Percentiles rank a stretch among this genome's conserved stretches.
Evolutionary conservation across 2,113 vertebrate species (phyloP).

Genomic region (Nothoprocta pentlandii): DNA sequence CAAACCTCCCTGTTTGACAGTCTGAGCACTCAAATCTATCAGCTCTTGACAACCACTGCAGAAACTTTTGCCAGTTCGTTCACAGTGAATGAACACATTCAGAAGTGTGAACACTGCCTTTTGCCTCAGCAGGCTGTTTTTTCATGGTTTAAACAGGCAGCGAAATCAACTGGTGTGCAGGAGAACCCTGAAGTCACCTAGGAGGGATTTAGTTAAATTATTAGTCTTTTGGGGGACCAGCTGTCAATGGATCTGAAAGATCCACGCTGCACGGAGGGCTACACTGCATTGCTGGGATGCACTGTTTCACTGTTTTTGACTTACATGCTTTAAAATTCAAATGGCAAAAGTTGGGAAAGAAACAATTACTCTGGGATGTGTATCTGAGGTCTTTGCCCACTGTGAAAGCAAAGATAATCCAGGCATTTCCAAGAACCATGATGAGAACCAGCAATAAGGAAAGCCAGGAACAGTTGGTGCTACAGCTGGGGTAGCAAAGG

Average conservation of each 20-base stretch:
- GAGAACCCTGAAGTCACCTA: neutral
- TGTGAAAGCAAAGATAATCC: neutral
- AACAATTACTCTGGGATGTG: neutral
- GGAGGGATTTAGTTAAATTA: neutral
- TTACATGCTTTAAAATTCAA: neutral
- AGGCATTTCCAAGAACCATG: neutral
- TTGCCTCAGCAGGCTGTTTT: neutral
- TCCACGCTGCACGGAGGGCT: too few species aligned
- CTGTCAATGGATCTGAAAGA: neutral
- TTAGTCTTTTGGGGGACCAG: neutral
- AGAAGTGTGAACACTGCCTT: neutral
- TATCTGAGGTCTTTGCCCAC: neutral
- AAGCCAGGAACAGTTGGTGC: neutral
- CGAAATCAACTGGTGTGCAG: neutral
- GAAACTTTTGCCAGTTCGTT: neutral
- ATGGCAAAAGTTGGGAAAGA: neutral
- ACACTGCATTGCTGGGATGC: neutral
- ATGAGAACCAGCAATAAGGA: neutral
- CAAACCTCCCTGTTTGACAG: neutral
- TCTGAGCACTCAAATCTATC: rapidly evolving
- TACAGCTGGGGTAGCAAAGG: neutral
- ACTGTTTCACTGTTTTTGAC: neutral
- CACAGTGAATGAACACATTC: neutral
- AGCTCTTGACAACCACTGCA: neutral
- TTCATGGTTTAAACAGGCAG: neutral